Evolutionary conservation across 1,140 invertebrate species (phyloP).

Genomic region (Bombus picipes): DNA sequence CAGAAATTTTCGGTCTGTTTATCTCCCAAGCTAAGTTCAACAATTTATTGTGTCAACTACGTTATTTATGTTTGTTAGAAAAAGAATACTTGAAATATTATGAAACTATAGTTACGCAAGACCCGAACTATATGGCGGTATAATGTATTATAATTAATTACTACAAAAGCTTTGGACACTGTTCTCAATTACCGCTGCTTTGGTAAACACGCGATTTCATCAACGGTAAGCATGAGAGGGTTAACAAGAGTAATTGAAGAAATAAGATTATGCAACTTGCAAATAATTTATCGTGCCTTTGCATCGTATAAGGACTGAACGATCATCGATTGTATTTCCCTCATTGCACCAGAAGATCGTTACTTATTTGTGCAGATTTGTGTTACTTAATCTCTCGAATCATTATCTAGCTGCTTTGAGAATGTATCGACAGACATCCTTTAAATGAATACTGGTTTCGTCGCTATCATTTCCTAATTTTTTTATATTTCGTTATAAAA

Average conservation of each 20-base stretch:
- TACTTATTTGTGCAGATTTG: no score
- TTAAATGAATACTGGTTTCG: no score
- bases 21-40: no score
- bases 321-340: not conserved
- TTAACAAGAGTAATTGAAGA: not conserved
- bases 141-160: not conserved
- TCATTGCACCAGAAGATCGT: no score
- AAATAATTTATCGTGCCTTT: not conserved
- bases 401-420: no score
- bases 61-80: not conserved
- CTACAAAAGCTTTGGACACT: not conserved
- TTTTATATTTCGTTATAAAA: no score
- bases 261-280: constrained; percentile 37
- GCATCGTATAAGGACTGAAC: no score
- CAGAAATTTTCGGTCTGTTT: no score
- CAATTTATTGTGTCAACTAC: no score
- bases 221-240: not conserved
- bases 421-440: no score
- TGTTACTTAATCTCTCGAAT: no score
- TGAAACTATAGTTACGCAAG: not conserved
- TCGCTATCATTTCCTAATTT: no score
- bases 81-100: not conserved
- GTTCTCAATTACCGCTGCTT: not conserved
- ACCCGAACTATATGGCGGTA: not conserved
- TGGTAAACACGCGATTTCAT: not conserved